Conservation (phyloP, 1,140 invertebrate species). For the Bombyx mandarina region DNA sequence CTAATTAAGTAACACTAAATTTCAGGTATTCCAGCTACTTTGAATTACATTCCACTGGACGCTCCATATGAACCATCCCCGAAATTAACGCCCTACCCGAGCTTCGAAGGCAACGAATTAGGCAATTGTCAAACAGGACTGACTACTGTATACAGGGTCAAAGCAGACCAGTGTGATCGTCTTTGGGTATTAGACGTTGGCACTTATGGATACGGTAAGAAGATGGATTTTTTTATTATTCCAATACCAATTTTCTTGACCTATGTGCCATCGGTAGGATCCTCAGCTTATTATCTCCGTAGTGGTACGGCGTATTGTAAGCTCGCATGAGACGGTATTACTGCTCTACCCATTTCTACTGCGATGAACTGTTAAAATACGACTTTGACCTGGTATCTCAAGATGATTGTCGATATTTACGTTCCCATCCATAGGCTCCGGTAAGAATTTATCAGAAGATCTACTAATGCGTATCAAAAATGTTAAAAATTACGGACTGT, state of each 20-base stretch:
- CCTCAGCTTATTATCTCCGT: not conserved
- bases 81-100: slow-evolving; percentile 82
- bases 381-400: too few relatives aligned
- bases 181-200: slow-evolving; percentile 87
- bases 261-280: not conserved
- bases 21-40: slow-evolving; percentile 83
- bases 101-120: slow-evolving; percentile 79
- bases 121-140: slow-evolving; percentile 81
- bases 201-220: slow-evolving; percentile 81
- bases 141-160: slow-evolving; percentile 82
- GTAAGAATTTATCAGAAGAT: too few relatives aligned
- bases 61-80: slow-evolving; percentile 76
- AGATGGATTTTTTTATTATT: not conserved
- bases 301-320: not conserved
- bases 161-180: slow-evolving; percentile 81
- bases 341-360: too few relatives aligned
- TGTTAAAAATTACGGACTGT: too few relatives aligned
- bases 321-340: not conserved
- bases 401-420: too few relatives aligned
- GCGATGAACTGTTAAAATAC: too few relatives aligned
- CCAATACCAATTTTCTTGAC: not conserved
- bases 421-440: too few relatives aligned
- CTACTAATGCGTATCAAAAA: too few relatives aligned
- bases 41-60: slow-evolving; percentile 83
- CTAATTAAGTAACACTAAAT: not conserved